Percentiles rank a stretch among this genome's conserved stretches.
phyloP scores from a whole-genome alignment of 2,113 vertebrate species.

The Semicossyphus pulcher region DNA sequence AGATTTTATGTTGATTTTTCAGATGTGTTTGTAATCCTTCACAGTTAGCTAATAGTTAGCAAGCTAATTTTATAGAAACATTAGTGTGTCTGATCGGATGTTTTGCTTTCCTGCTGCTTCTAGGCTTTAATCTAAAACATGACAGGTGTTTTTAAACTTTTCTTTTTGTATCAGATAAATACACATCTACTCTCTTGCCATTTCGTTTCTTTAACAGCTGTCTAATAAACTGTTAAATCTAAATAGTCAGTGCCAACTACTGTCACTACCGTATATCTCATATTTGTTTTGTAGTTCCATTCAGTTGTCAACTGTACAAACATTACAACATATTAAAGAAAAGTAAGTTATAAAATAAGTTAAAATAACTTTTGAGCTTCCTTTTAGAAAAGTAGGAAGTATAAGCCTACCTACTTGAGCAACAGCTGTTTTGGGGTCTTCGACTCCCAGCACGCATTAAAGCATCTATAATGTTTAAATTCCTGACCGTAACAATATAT shows the following conservation, averaged over 20 bases:
- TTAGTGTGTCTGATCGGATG: background rate
- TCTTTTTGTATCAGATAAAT: background rate
- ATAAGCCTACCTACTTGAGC: background rate
- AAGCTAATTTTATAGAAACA: background rate
- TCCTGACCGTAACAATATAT: background rate
- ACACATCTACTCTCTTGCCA: background rate
- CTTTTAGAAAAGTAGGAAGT: background rate
- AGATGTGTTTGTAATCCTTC: background rate
- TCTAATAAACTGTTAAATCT: background rate
- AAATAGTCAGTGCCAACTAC: background rate
- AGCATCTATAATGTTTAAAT: background rate
- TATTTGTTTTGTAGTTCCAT: background rate
- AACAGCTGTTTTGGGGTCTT: constrained; percentile 9
- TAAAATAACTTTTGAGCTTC: background rate
- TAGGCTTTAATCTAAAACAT: background rate
- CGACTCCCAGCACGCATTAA: background rate
- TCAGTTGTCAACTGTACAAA: background rate
- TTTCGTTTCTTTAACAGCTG: background rate
- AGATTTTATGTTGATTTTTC: background rate
- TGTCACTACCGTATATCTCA: background rate
- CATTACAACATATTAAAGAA: background rate
- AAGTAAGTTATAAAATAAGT: too few species aligned
- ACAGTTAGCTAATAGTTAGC: constrained; percentile 24
- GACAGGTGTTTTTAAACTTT: background rate
- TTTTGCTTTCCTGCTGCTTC: background rate